Evolutionary conservation across 2,888 invertebrate genomes (phyloP), one percentile per base, ranked within the genome.

Genomic region (Tiphia femorata): DNA sequence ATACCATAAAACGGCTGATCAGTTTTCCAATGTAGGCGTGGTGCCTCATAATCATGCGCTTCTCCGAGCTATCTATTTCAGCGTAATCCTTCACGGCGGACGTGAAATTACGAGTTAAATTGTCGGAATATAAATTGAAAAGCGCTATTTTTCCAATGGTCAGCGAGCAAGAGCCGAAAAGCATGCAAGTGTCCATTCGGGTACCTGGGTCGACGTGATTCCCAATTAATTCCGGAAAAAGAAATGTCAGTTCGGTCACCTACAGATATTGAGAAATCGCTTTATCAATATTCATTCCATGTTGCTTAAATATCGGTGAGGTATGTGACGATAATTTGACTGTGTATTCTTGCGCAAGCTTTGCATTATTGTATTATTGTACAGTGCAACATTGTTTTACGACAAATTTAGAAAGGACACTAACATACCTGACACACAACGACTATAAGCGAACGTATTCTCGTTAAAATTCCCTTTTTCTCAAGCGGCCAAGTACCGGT

Each of bases 1-100:
- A 19, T 17, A 52, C 4, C 1, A 53, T 19, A 8, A 38, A 30
- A 16, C 43, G 29, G 7, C 52, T 27, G n/a, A 56, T 40, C 5
- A 54, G 16, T 2, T 33, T 44, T 4, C 56, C 53, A 19, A 40
- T 20, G 8, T 27, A 53, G 7, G 56, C 56, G 14, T 56, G 53
- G 1, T 30, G 7, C 27, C 27, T 46, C 46, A 56, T 47, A 1
- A 56, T 17, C 2, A 7, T 7, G n/a, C 40, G 33, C 5, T 53
- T 40, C 17, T 33, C n/a, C 35, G 33, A 14, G 8, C 33, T 25
- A 40, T 56, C 46, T 3, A 21, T 47, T 12, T 25, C 7, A 4
- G 8, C 16, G 23, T 52, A 56, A 47, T 56, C 56, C 3, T 19
- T 46, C 16, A 56, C 27, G 1, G 53, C 56, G 6, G 46, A 38